Conservation (phyloP, 1,140 invertebrate species). For the Drosophila hydei region DNA sequence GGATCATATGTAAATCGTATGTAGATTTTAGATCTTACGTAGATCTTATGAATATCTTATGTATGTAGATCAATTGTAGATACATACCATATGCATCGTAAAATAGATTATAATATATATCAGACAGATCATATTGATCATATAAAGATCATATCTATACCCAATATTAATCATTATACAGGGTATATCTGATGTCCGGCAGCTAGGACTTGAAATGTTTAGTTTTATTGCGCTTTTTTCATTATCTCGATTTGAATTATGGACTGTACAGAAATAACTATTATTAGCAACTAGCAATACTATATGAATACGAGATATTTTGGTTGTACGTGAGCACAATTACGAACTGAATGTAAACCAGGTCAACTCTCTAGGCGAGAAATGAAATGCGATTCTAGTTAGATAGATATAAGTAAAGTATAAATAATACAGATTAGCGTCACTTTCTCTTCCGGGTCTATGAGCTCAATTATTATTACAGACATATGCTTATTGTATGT, state of each 20-base stretch:
- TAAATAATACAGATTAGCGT: constrained; percentile 1
- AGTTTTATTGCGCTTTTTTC: neutral
- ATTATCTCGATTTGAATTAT: constrained; percentile 30
- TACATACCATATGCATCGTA: too few relatives aligned
- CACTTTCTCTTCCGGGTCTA: constrained; percentile 32
- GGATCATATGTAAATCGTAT: too few relatives aligned
- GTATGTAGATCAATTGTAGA: too few relatives aligned
- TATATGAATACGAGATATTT: constrained; percentile 1
- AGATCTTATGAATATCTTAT: too few relatives aligned
- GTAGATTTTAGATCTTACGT: too few relatives aligned
- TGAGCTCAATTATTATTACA: neutral
- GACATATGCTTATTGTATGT: constrained; percentile 13
- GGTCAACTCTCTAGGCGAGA: constrained; percentile 21
- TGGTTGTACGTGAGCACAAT: constrained; percentile 26
- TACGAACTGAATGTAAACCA: constrained; percentile 43
- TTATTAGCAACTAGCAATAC: constrained; percentile 11
- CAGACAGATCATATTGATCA: too few relatives aligned
- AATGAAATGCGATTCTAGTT: neutral
- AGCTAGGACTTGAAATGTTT: neutral
- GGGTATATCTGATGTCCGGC: neutral
- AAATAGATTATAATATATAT: too few relatives aligned
- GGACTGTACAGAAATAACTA: constrained; percentile 8
- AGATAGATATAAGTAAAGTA: neutral
- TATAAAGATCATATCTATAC: too few relatives aligned
- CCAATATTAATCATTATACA: too few relatives aligned